phyloP scores from a whole-genome alignment of 2,797 vertebrate species.

The Microctenopoma stevenorrisi region DNA sequence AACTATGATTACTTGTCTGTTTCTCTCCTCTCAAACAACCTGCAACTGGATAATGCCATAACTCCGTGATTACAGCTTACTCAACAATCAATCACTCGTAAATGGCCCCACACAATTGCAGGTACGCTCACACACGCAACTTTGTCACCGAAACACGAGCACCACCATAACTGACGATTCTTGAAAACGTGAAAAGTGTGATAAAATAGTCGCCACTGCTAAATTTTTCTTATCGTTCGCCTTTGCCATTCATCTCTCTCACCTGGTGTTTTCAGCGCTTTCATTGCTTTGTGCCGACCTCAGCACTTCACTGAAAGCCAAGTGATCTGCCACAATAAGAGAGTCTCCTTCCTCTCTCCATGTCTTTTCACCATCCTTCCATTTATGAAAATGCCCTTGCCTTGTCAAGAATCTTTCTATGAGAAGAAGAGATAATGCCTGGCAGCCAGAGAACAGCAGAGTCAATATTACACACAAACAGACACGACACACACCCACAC shows the following conservation, averaged over 20 bases:
- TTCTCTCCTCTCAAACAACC: constrained; percentile 54
- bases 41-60: constrained; percentile 68
- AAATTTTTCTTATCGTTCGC: constrained; percentile 19
- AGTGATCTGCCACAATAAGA: constrained; percentile 30
- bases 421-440: constrained; percentile 53
- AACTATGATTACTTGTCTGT: constrained; percentile 76
- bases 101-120: constrained; percentile 40
- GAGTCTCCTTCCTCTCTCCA: constrained; percentile 25
- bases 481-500: constrained; percentile 16
- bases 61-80: constrained; percentile 71
- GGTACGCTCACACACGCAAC: constrained; percentile 2
- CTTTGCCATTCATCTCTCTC: constrained; percentile 27
- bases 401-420: constrained; percentile 56
- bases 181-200: not conserved
- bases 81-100: constrained; percentile 70
- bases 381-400: constrained; percentile 68
- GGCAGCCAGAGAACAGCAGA: constrained; percentile 47
- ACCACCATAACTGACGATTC: not conserved
- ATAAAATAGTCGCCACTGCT: constrained; percentile 3
- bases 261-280: constrained; percentile 21
- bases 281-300: constrained; percentile 41
- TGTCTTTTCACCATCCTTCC: constrained; percentile 47
- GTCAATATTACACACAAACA: constrained; percentile 46
- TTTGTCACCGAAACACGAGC: not conserved
- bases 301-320: constrained; percentile 46